Evolutionary conservation across 2,113 vertebrate genomes (phyloP), one percentile per base, ranked within the genome.

Genomic region (Spheniscus mendiculus): DNA sequence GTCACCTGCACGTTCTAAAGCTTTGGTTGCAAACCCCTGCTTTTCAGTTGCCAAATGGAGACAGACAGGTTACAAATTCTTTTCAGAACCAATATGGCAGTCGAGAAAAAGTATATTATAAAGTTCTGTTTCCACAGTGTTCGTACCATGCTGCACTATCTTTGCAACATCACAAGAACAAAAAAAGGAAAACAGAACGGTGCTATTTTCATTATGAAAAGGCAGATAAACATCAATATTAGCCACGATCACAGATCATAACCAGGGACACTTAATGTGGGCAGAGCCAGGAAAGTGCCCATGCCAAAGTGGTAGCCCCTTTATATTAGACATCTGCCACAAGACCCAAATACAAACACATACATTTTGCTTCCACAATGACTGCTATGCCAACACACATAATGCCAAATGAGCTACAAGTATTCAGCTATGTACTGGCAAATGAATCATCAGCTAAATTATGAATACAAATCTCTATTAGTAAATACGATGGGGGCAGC

Each of bases 391-490:
- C 94, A 95, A 94, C 36, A 89, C 58, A 40, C 25, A 50, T 6
- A 47, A 26, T 87, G 90, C 83, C 81, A 92, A 89, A 81, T 36
- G 77, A 92, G 89, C 69, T 47, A 66, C 5, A 94, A 87, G 65
- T 67, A 63, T 74, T 83, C 79, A 81, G 72, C 63, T 78, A 50
- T 12, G 69, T 42, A 53, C 26, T 66, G 16, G 84, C 53, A 95
- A 90, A 87, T 50, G 62, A 90, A 82, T 89, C 69, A 87, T 45
- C 83, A 93, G 47, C 52, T 96, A 63, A 58, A 81, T 87, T 89
- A 74, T 44, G 40, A 95, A 90, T 77, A 94, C 72, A 89, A 94
- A 95, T 82, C 65, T 56, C 61, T 73, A 83, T 73, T 77, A 87
- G 58, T 32, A 94, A 87, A 76, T 71, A 96, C 3, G 21, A 89